Base-by-base conservation (phyloP, 2,113 vertebrate species). In the Cervus canadensis region DNA sequence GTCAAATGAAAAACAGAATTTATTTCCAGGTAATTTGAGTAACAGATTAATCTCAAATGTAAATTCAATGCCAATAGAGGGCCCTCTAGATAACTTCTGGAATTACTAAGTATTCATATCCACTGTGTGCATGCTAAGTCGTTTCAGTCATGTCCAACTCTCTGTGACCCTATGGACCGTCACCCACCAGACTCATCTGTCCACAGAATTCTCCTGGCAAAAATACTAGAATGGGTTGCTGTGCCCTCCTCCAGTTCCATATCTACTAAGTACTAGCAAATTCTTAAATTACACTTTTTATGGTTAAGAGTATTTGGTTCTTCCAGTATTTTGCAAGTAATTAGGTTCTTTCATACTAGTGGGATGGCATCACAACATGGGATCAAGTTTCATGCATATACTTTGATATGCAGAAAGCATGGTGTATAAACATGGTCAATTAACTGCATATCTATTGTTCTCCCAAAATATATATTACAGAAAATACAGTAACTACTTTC, bases 401-500 rank as follows among this genome's bases (percentile, higher is more conserved):
- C 40, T 40, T 93, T 89, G 33, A 93, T 54, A 89, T 57, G 62
- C 48, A 97, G 36, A 94, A 96, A 94, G 17, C 7, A 89, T 94
- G 59, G 64, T 93, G 93, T 88, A 60, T 54, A 91, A 95, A 95
- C 40, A 88, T 33, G 28, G 45, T 21, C 96, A 98, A 98, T 97
- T 97, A 81, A 7, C 8, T 96, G 87, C 93, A 7, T 78, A 95
- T 97, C 74, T 89, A 98, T 92, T 98, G 97, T 97, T 98, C 93
- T 98, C 95, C 87, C 92, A 98, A 98, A 98, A 95, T 96, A 92
- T 95, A 5, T 94, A 76, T 88, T 98, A 97, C 79, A 98, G 94
- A 98, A 98, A 98, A 98, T 96, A 86, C 90, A 98, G 95, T 95
- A 94, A 97, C 92, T 84, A 86, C 76, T 76, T 96, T 94, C 84